These are phyloP conservation scores for Metellina segmentata DNA, from an alignment of 2,888 invertebrate genomes.

Conservation along the genomic window DNA sequence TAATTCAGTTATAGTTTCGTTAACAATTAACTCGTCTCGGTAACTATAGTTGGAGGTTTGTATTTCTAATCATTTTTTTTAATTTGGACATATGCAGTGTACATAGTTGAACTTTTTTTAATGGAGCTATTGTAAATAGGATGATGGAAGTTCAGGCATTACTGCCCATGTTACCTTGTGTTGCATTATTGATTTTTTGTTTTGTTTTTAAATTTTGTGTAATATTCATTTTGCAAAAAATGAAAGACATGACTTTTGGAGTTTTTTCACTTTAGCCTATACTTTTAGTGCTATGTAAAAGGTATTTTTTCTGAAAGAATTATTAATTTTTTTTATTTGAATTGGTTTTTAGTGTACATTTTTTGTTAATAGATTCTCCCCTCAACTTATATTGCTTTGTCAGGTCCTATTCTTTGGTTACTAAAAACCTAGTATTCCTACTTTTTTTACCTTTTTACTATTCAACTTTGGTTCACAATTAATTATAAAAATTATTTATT, in stretches of 20 bases:
- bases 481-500: no score
- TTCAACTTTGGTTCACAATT: no score
- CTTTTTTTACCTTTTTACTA: no score
- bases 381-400: no score
- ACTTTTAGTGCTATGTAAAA: not conserved
- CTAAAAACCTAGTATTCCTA: no score
- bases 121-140: slow-evolving; percentile 24
- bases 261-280: not conserved
- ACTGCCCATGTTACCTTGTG: slow-evolving; percentile 11
- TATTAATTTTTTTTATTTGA: no score
- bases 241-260: not conserved
- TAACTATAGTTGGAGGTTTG: slow-evolving; percentile 11
- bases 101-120: slow-evolving; percentile 42
- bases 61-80: slow-evolving; percentile 5
- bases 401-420: no score
- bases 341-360: no score
- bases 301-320: no score
- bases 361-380: no score
- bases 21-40: not conserved
- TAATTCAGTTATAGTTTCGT: not conserved
- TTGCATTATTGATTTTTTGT: slow-evolving; percentile 8
- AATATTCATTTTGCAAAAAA: not conserved
- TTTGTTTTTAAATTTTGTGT: not conserved
- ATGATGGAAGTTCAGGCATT: slow-evolving; percentile 9
- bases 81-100: slow-evolving; percentile 40